A percentile compares a stretch with the other conserved stretches of the same genome.
Conservation (phyloP, 2,888 invertebrate genomes). For the Caenorhabditis sinica region DNA sequence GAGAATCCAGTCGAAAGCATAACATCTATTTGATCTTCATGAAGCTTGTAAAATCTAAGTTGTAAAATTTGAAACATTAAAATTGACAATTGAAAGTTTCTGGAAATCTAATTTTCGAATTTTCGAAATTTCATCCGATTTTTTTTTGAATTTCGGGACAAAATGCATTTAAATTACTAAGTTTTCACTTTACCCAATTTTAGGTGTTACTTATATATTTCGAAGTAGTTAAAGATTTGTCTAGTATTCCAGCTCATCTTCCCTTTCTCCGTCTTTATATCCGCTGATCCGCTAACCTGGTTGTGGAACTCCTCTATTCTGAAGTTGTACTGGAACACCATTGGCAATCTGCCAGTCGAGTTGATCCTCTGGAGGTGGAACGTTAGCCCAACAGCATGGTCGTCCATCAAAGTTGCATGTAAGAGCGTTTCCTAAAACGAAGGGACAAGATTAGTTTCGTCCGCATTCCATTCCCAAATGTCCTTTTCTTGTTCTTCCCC, state of each 20-base stretch:
- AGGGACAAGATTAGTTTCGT: constrained; percentile 24
- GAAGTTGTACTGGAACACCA: constrained; percentile 76
- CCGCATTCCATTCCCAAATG: constrained; percentile 42
- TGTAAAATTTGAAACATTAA: no score
- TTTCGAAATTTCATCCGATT: no score
- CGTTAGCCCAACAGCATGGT: constrained; percentile 83
- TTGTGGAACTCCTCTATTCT: constrained; percentile 66
- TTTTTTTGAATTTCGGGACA: no score
- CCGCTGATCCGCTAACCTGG: constrained; percentile 49
- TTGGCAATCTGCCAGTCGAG: constrained; percentile 82
- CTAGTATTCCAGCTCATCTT: neutral
- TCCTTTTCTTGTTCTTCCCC: constrained; percentile 42
- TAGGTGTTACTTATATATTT: no score
- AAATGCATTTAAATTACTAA: no score
- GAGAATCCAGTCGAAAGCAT: neutral
- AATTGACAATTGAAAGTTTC: no score
- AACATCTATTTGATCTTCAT: neutral
- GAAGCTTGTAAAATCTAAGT: neutral
- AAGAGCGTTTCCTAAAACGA: constrained; percentile 71
- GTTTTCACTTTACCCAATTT: no score
- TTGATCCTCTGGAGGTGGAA: constrained; percentile 83
- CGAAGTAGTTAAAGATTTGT: no score
- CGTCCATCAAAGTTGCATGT: constrained; percentile 82
- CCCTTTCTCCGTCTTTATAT: neutral
- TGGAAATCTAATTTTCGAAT: no score